Evolutionary conservation across 2,797 vertebrate species (phyloP), one percentile per base, ranked within the genome.

Genomic region (Sebastes cheni): DNA sequence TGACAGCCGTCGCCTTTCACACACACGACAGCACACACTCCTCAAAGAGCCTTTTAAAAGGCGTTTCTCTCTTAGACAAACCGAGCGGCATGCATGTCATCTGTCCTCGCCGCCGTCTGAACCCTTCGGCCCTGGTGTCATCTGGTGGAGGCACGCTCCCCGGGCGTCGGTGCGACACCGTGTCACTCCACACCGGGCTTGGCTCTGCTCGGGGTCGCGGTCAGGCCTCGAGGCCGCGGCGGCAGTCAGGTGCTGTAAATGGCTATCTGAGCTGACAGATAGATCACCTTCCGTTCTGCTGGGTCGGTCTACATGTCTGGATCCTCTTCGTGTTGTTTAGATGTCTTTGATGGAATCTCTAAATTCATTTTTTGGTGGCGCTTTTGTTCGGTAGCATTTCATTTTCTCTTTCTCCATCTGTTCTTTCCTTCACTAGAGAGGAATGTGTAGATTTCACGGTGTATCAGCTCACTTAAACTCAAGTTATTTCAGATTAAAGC

Each of bases 11-110:
- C 62, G 71, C 88, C 87, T 77, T 75, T 85, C 36, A 39, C 72
- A 77, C 27, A 68, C 83, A 74, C 4, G 1, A 12, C 55, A 14
- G 65, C 58, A 59, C 76, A 29, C 78, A 12, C 83, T 78, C 66
- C 85, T 92, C 87, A 92, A 86, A 91, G 89, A 77, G 27, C 76
- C 87, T 67, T 81, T 83, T 20, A 86, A 74, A 75, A 39, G 8
- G 59, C 80, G 75, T 82, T 72, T 81, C 76, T 88, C 88, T 84
- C 65, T 87, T 18, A 59, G 58, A 79, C 14, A 12, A 87, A 77
- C 75, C 30, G 69, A 86, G 84, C 64, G 92, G 94, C 88, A 94
- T 94, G 92, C 68, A 7, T 90, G 83, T 93, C 90, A 93, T 95
- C 87, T 91, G 85, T 92, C 92, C 69, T 61, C 82, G 58, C 74